A percentile compares a stretch with the other conserved stretches of the same genome.
These are phyloP conservation scores for Bombus fervidus DNA, from an alignment of 1,140 invertebrate genomes.

Conservation along the genomic window DNA sequence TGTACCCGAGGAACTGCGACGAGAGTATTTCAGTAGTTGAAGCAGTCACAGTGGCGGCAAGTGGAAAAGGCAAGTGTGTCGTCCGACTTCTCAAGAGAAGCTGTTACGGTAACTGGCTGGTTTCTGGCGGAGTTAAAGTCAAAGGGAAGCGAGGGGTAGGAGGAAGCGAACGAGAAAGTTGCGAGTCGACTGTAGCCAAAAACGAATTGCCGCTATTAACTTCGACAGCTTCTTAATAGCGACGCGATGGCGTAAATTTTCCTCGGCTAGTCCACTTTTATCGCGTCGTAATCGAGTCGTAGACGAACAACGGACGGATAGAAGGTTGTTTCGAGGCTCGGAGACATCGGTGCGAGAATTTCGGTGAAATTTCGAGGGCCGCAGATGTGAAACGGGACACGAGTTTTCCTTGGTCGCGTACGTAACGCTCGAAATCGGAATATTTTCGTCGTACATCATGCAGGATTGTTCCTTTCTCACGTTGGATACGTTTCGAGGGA, in stretches of 20 bases:
- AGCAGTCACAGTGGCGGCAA: neutral
- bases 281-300: slow-evolving; percentile 15
- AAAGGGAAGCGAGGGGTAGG: neutral
- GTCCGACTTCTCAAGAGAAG: slow-evolving; percentile 29
- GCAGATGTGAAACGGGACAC: slow-evolving; percentile 22
- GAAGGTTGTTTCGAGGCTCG: neutral
- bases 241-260: slow-evolving; percentile 30
- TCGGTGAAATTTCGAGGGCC: slow-evolving; percentile 7
- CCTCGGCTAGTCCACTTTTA: neutral
- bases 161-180: neutral
- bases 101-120: neutral
- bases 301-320: neutral
- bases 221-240: slow-evolving; percentile 29
- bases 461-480: neutral
- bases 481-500: neutral
- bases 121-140: slow-evolving; percentile 16
- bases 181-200: slow-evolving; percentile 21
- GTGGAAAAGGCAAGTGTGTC: slow-evolving; percentile 19
- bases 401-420: neutral
- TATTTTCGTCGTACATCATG: slow-evolving; percentile 8
- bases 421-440: neutral
- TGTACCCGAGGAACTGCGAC: neutral
- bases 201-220: slow-evolving; percentile 45
- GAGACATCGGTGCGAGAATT: neutral
- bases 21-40: neutral